Conservation (phyloP, 2,888 invertebrate genomes). For the Endomychus coccineus region DNA sequence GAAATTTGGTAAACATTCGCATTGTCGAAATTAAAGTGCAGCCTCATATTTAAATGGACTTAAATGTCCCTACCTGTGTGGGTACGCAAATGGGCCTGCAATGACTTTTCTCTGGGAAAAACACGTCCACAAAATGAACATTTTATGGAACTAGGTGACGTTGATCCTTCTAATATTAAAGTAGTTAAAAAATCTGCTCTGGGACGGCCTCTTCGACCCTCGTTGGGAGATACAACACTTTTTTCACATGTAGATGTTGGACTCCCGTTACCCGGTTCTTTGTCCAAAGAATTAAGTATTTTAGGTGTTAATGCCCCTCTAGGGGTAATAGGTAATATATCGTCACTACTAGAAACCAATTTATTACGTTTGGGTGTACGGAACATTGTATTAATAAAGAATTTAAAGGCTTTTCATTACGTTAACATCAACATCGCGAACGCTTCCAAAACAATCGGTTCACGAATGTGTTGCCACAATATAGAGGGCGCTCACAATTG, state of each 20-base stretch:
- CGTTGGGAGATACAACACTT: constrained; percentile 33
- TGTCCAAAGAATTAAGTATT: constrained; percentile 31
- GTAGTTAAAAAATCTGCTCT: constrained; percentile 61
- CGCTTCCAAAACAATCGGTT: no score
- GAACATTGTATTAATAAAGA: constrained; percentile 26
- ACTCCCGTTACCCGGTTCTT: constrained; percentile 32
- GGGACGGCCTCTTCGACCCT: constrained; percentile 58
- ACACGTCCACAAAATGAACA: constrained; percentile 64
- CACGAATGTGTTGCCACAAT: no score
- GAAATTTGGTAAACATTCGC: no score
- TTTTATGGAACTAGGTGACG: constrained; percentile 61
- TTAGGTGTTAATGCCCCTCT: constrained; percentile 30
- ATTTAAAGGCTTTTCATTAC: no score
- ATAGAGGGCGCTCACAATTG: no score
- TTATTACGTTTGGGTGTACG: constrained; percentile 34
- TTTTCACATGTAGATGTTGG: constrained; percentile 28
- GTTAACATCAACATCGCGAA: no score
- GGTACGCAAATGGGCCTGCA: constrained; percentile 60
- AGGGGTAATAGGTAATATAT: constrained; percentile 30
- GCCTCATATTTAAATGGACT: constrained; percentile 13
- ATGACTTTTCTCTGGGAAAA: constrained; percentile 68
- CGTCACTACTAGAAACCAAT: constrained; percentile 25
- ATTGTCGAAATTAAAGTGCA: background rate
- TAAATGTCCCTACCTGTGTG: constrained; percentile 49
- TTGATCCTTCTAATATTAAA: constrained; percentile 62